Percentiles rank a stretch among this genome's conserved stretches.
phyloP scores from a whole-genome alignment of 2,113 vertebrate genomes.

The Saguinus midas region DNA sequence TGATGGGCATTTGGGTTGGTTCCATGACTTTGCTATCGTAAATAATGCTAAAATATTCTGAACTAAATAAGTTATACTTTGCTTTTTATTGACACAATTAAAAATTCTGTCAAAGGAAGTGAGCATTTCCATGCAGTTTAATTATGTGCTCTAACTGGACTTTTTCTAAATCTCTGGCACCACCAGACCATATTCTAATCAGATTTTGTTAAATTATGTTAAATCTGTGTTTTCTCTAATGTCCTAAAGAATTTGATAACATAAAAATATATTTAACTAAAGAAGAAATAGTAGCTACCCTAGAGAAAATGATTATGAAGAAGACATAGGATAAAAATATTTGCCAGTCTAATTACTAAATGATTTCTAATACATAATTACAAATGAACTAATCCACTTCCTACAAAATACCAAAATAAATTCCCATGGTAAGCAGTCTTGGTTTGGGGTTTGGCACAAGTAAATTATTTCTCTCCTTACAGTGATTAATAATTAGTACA shows the following conservation, averaged over 20 bases:
- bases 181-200: neutral
- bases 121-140: neutral
- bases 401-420: neutral
- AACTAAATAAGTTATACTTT: neutral
- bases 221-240: neutral
- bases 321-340: neutral
- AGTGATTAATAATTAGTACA: neutral
- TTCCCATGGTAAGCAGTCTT: neutral
- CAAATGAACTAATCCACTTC: neutral
- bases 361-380: neutral
- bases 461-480: neutral
- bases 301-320: neutral
- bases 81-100: neutral
- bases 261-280: neutral
- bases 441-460: neutral
- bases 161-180: neutral
- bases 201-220: neutral
- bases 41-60: neutral
- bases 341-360: conserved; percentile 11
- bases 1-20: no score
- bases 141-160: neutral
- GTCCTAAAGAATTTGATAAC: neutral
- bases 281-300: neutral
- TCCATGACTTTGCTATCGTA: no score
- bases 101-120: neutral